Evolutionary conservation across 2,113 vertebrate genomes (phyloP), one percentile per base, ranked within the genome.

Genomic region (Protobothrops mucrosquamatus): DNA sequence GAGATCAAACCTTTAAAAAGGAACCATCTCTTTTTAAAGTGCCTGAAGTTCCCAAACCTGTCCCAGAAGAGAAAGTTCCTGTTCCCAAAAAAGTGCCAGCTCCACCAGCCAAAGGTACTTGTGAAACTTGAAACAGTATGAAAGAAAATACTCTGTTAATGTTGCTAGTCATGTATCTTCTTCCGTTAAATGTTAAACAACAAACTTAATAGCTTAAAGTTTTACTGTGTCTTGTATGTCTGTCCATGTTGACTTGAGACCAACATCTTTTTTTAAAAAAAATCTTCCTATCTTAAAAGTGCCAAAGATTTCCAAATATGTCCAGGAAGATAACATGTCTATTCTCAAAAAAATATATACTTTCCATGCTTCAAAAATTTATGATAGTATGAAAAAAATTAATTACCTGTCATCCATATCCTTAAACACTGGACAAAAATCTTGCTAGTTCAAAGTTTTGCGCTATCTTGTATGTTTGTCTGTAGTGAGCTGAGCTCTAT

Each of bases 41-140:
- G 20, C 96, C 97, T 23, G 96, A 97, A 95, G 93, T 97, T 89
- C 97, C 95, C 93, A 98, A 97, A 96, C 95, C 95, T 52, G 95
- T 93, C 94, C 96, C 96, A 93, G 97, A 97, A 96, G 96, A 97
- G 94, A 97, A 98, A 95, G 94, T 96, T 87, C 94, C 95, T 2
- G 92, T 95, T 93, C 95, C 96, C 96, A 98, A 97, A 97, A 98
- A 97, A 95, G 48, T 96, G 87, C 95, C 92, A 90, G 22, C 96
- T 95, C 97, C 96, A 94, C 85, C 97, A 93, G 96, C 95, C 93
- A 97, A 97, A 98, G 98, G 98, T 98, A 98, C 74, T 91, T 46
- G 14, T 18, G 12, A 81, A 81, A 43, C 34, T 22, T 81, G 74
- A 46, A 81, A 22, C 7, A 9, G 20, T 43, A 43, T 81, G 34